Base-by-base conservation (phyloP, 2,113 vertebrate genomes). In the Ia io region DNA sequence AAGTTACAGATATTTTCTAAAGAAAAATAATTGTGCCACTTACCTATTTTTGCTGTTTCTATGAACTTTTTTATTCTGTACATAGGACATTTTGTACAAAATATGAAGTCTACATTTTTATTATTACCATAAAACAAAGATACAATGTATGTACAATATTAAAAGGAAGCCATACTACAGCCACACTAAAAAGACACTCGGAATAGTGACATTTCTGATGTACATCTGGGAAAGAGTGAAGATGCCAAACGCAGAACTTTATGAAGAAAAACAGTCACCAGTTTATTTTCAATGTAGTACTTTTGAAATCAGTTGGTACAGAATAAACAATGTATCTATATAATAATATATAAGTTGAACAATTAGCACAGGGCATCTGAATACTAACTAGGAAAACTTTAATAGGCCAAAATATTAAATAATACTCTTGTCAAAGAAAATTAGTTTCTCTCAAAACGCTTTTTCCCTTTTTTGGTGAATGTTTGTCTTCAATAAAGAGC, bases 111-210 rank as follows among this genome's bases (percentile, higher is more conserved):
- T 99, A 99, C 98, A 99, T 99, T 99, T 99, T 99, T 99, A 99
- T 98, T 99, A 99, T 98, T 99, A 99, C 99, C 98, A 98, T 99
- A 99, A 99, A 99, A 99, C 98, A 99, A 99, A 97, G 98, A 99
- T 99, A 99, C 99, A 99, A 99, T 98, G 99, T 99, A 99, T 99
- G 98, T 99, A 99, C 99, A 99, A 99, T 98, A 99, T 98, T 98
- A 98, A 99, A 99, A 99, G 99, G 98, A 99, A 99, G 99, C 98
- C 98, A 98, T 98, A 99, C 98, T 98, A 98, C 98, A 99, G 98
- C 93, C 98, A 99, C 99, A 99, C 99, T 99, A 99, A 99, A 98
- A 99, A 99, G 99, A 99, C 99, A 99, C 98, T 99, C 98, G 98
- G 98, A 98, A 98, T 98, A 98, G 98, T 96, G 98, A 98, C 98